Percentiles rank a stretch among this genome's conserved stretches.
phyloP scores from a whole-genome alignment of 2,113 vertebrate genomes.

The Ranitomeya imitator region DNA sequence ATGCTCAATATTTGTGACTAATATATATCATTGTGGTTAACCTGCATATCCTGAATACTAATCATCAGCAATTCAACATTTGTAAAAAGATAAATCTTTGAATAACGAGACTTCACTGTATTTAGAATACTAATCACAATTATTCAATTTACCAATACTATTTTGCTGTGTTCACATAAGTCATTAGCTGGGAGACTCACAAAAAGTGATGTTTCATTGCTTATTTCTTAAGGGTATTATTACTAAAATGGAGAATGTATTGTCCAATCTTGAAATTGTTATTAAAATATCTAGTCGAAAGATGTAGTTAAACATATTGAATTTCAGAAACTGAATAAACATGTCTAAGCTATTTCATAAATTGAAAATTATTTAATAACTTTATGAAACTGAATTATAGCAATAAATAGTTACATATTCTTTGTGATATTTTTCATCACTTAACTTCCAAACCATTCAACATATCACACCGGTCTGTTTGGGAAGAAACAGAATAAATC shows the following conservation, averaged over 20 bases:
- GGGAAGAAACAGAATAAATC: not conserved
- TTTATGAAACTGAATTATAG: not conserved
- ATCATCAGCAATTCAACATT: not conserved
- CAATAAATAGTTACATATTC: not conserved
- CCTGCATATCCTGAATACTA: not conserved
- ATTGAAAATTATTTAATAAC: not conserved
- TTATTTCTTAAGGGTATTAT: not conserved
- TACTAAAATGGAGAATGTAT: not conserved
- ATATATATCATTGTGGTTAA: not conserved
- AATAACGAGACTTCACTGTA: not conserved
- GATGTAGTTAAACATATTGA: not conserved
- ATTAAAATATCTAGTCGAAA: not conserved
- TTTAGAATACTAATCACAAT: not conserved
- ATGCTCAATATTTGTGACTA: not conserved
- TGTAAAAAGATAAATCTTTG: not conserved
- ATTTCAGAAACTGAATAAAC: no score
- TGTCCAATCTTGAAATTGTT: not conserved
- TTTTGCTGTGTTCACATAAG: not conserved
- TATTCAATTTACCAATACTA: not conserved
- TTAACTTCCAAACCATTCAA: not conserved
- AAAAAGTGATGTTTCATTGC: not conserved
- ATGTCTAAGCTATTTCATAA: not conserved
- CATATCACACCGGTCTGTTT: not conserved
- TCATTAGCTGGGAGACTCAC: not conserved
- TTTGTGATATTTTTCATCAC: not conserved